phyloP scores from a whole-genome alignment of 2,113 vertebrate genomes.

The Amphilophus citrinellus region DNA sequence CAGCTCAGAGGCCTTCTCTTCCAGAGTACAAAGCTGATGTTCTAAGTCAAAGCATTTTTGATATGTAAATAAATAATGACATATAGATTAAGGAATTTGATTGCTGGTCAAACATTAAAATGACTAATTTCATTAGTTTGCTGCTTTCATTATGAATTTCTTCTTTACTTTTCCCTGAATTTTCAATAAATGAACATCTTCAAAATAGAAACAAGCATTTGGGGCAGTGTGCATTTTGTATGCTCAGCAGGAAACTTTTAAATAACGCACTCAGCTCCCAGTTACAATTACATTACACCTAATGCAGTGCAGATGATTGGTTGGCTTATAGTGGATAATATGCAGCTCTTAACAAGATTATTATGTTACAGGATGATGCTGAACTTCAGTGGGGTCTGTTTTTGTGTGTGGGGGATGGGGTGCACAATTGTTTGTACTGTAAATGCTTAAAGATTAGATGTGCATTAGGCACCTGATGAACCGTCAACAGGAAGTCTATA shows the following conservation, averaged over 20 bases:
- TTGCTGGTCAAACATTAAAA: background rate
- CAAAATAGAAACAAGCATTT: constrained; percentile 4
- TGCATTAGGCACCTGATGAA: constrained; percentile 58
- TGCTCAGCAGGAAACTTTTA: constrained; percentile 73
- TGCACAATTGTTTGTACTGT: constrained; percentile 44
- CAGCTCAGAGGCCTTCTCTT: background rate
- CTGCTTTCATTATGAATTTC: background rate
- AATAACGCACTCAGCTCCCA: constrained; percentile 36
- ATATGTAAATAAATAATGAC: background rate
- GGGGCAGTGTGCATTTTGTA: constrained; percentile 33
- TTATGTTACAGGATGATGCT: constrained; percentile 31
- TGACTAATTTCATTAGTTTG: background rate
- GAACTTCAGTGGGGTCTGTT: constrained; percentile 29
- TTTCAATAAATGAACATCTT: background rate
- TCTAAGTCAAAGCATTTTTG: background rate
- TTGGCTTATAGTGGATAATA: constrained; percentile 34
- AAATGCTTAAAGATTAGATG: constrained; percentile 59
- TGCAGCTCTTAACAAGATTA: constrained; percentile 63
- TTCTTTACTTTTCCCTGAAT: background rate
- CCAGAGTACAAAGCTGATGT: background rate
- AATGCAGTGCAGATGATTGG: constrained; percentile 57
- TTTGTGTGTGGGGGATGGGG: constrained; percentile 4
- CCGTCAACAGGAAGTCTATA: constrained; percentile 10
- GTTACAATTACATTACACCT: constrained; percentile 64
- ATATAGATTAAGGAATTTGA: background rate